Evolutionary conservation across 2,888 invertebrate genomes (phyloP).

Genomic region (Apamea sordens): DNA sequence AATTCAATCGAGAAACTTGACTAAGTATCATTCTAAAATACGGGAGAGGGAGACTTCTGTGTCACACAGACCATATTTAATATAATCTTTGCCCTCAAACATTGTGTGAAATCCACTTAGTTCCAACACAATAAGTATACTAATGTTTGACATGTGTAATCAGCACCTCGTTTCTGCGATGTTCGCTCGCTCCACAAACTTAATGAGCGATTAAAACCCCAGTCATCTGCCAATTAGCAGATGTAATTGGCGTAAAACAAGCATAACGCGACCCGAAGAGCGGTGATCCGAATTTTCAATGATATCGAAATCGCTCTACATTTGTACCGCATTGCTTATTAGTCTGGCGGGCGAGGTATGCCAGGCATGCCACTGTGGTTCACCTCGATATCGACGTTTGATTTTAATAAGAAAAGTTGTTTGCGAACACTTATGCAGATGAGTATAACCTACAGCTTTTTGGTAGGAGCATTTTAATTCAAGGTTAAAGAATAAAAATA

Average conservation of each 20-base stretch:
- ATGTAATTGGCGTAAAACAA: constrained; percentile 63
- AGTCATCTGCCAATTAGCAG: constrained; percentile 62
- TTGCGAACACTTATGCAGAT: constrained; percentile 73
- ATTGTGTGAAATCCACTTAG: constrained; percentile 52
- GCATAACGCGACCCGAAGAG: constrained; percentile 50
- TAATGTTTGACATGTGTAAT: constrained; percentile 62
- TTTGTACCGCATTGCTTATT: constrained; percentile 56
- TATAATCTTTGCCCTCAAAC: constrained; percentile 21
- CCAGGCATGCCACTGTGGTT: constrained; percentile 74
- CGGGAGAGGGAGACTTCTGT: not conserved
- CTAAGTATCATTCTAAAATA: constrained; percentile 5
- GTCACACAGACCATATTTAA: not conserved
- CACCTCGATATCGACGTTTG: constrained; percentile 77
- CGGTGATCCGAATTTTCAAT: constrained; percentile 60
- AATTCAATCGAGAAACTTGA: not conserved
- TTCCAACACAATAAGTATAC: constrained; percentile 56
- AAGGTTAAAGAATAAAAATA: constrained; percentile 52
- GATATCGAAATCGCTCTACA: constrained; percentile 60
- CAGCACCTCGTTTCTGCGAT: constrained; percentile 52
- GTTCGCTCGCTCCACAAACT: constrained; percentile 52
- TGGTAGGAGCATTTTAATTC: constrained; percentile 51
- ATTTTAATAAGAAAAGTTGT: constrained; percentile 81
- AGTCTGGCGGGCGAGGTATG: constrained; percentile 69
- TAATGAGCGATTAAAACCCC: constrained; percentile 59
- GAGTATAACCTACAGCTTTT: constrained; percentile 67